Evolutionary conservation across 2,888 invertebrate species (phyloP).

Genomic region (Crossocerus cetratus): DNA sequence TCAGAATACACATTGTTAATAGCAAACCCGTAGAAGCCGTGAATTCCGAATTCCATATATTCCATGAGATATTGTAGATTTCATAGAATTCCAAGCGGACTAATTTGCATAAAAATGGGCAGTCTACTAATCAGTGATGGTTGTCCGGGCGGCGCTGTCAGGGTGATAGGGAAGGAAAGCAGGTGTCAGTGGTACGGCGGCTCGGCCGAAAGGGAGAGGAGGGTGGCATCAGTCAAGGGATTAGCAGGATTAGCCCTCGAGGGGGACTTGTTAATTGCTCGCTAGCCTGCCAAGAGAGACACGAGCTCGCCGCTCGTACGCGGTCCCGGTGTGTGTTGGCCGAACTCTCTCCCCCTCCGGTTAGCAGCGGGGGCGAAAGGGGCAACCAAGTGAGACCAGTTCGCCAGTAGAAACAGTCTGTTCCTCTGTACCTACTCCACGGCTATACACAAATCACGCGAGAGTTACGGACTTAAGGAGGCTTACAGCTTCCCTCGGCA

Average conservation of each 20-base stretch:
- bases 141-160: too few relatives aligned
- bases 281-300: slow-evolving; percentile 61
- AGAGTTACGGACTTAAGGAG: slow-evolving; percentile 76
- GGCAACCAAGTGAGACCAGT: slow-evolving; percentile 10
- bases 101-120: too few relatives aligned
- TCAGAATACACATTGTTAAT: too few relatives aligned
- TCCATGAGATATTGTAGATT: too few relatives aligned
- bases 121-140: too few relatives aligned
- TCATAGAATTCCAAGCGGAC: too few relatives aligned
- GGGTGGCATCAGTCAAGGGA: slow-evolving; percentile 76
- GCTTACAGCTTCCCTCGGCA: slow-evolving; percentile 64
- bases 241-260: slow-evolving; percentile 76
- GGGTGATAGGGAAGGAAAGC: too few relatives aligned
- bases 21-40: too few relatives aligned
- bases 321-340: slow-evolving; percentile 31
- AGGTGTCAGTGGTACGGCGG: too few relatives aligned
- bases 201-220: slow-evolving; percentile 30
- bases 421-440: neutral
- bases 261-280: slow-evolving; percentile 77
- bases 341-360: neutral
- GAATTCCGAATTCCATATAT: too few relatives aligned
- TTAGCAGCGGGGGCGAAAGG: slow-evolving; percentile 24
- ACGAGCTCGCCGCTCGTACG: slow-evolving; percentile 28
- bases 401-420: slow-evolving; percentile 8
- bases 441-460: slow-evolving; percentile 72